A percentile compares a stretch with the other conserved stretches of the same genome.
These are phyloP conservation scores for Aphelenchoides avenae DNA, from an alignment of 1,140 invertebrate genomes.

Conservation along the genomic window DNA sequence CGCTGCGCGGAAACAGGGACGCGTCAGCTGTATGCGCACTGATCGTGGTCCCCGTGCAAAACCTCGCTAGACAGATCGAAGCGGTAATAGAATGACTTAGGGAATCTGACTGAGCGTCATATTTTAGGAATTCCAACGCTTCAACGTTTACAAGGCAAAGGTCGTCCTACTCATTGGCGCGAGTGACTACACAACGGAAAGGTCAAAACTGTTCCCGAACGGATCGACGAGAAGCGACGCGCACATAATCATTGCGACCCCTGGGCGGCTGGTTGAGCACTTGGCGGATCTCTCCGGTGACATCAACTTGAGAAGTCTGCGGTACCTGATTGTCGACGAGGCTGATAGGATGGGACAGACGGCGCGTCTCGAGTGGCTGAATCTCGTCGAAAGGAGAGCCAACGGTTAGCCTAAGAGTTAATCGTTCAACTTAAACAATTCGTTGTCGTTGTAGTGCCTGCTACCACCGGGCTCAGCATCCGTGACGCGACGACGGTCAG, in stretches of 20 bases:
- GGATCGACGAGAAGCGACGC: constrained; percentile 10
- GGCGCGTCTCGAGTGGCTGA: constrained; percentile 40
- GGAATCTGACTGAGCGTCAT: constrained; percentile 8
- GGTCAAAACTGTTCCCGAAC: constrained; percentile 21
- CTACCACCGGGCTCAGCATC: constrained; percentile 15
- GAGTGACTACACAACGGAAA: constrained; percentile 27
- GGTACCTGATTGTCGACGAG: constrained; percentile 43
- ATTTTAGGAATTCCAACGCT: constrained; percentile 41
- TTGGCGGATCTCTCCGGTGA: constrained; percentile 24
- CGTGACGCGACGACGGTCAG: constrained; percentile 9
- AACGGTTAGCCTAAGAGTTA: constrained; percentile 22
- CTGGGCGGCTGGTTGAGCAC: constrained; percentile 42
- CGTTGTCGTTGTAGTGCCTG: constrained; percentile 9
- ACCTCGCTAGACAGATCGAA: constrained; percentile 36
- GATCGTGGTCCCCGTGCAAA: constrained; percentile 29
- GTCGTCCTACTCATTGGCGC: constrained; percentile 23
- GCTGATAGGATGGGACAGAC: constrained; percentile 39
- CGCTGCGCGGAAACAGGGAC: constrained; percentile 1
- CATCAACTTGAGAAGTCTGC: constrained; percentile 29
- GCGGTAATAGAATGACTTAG: too few species aligned
- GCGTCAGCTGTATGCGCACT: constrained; percentile 33
- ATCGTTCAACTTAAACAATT: constrained; percentile 1
- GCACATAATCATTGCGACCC: constrained; percentile 40
- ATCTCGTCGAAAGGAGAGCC: constrained; percentile 37
- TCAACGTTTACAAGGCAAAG: constrained; percentile 22